Evolutionary conservation across 1,140 invertebrate species (phyloP).

Genomic region (Polyergus mexicanus): DNA sequence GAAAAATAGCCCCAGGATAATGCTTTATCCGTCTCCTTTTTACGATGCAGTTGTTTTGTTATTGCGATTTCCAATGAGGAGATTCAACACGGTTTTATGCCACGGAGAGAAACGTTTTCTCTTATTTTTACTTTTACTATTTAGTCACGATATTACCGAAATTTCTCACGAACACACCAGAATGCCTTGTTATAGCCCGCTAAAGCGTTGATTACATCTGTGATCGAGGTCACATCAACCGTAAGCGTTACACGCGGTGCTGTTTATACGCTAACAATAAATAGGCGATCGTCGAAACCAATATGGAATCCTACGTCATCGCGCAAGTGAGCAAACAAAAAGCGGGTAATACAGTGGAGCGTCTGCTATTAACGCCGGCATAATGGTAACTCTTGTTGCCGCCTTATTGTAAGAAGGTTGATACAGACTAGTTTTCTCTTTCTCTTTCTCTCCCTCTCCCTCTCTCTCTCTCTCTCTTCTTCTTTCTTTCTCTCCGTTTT

Average conservation of each 20-base stretch:
- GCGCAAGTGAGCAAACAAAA: slow-evolving; percentile 59
- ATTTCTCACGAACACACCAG: slow-evolving; percentile 1
- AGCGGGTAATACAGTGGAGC: slow-evolving; percentile 54
- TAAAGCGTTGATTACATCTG: slow-evolving; percentile 18
- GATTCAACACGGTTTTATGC: not conserved
- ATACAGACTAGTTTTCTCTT: slow-evolving; percentile 8
- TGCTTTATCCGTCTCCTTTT: not conserved
- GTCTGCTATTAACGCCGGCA: slow-evolving; percentile 42
- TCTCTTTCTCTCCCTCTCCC: not conserved
- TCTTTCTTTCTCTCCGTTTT: not conserved
- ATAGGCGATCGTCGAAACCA: slow-evolving; percentile 60
- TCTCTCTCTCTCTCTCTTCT: not conserved
- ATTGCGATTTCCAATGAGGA: not conserved
- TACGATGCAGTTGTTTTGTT: slow-evolving; percentile 13
- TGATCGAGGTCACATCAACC: slow-evolving; percentile 37
- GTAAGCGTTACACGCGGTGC: slow-evolving; percentile 38
- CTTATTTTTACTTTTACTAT: slow-evolving; percentile 11
- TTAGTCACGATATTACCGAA: slow-evolving; percentile 17
- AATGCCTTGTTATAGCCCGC: not conserved
- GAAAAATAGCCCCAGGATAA: slow-evolving; percentile 49
- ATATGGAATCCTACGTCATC: slow-evolving; percentile 62
- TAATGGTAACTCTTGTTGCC: slow-evolving; percentile 54
- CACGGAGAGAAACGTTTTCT: not conserved
- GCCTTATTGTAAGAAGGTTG: slow-evolving; percentile 34
- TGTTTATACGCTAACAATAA: slow-evolving; percentile 61